phyloP scores from a whole-genome alignment of 2,113 vertebrate species.

The Phainopepla nitens region DNA sequence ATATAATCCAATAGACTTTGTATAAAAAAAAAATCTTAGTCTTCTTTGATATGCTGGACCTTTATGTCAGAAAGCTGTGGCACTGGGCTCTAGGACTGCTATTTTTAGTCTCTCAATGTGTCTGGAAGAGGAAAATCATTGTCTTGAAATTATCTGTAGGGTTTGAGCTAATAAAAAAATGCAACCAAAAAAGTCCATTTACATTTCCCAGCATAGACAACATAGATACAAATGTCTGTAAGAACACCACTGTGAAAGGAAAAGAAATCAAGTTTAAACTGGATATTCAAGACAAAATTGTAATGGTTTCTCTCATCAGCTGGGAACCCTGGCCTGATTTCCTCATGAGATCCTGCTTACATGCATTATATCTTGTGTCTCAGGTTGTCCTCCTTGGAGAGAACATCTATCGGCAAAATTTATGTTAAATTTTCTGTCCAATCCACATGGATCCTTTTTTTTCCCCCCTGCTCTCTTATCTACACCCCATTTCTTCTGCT shows the following conservation, averaged over 20 bases:
- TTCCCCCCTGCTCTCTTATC: not conserved
- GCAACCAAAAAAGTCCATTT: not conserved
- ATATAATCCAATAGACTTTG: not conserved
- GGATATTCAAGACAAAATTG: not conserved
- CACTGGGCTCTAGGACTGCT: not conserved
- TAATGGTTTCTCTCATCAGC: not conserved
- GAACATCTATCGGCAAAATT: rapidly evolving
- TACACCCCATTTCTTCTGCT: not conserved
- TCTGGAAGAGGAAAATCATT: not conserved
- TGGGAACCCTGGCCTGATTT: not conserved
- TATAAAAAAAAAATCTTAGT: not conserved
- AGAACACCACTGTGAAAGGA: not conserved
- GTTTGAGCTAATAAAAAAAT: not conserved
- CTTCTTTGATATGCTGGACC: not conserved
- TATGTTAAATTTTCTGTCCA: not conserved
- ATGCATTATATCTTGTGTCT: rapidly evolving
- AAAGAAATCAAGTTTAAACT: not conserved
- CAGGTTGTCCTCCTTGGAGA: not conserved
- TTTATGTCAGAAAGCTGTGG: not conserved
- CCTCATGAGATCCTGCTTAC: not conserved
- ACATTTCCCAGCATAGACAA: not conserved
- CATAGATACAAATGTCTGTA: not conserved
- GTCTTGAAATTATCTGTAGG: not conserved
- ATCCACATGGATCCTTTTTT: not conserved
- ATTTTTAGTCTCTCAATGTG: not conserved